Evolutionary conservation across 2,888 invertebrate genomes (phyloP), one percentile per base, ranked within the genome.

Genomic region (Megastigmus dorsalis): DNA sequence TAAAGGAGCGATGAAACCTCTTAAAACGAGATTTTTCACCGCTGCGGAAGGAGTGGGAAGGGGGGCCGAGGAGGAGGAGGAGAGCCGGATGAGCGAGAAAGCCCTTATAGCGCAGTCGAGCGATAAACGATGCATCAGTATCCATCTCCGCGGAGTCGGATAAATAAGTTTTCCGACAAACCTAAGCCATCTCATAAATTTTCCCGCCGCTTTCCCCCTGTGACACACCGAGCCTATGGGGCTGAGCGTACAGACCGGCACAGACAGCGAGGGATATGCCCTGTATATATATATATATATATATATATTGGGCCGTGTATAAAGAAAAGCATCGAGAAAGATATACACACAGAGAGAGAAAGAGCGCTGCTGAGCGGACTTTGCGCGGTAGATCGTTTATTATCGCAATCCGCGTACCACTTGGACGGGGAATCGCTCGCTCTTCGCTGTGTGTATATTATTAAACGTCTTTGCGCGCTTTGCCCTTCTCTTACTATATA

Each of bases 101-200:
- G 23, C 18, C 23, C 9, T 30, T 48, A 59, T 36, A 28, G 43
- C 38, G 65, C 67, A 60, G 45, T 54, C 65, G 57, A 65, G 74
- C 74, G 74, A 74, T 74, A 74, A 74, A 74, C 74, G 74, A 74
- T 74, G 74, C 74, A 50, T 74, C 74, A 68, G 74, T 74, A 74
- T 74, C 74, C 69, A 65, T 74, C 74, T 52, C 66, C 28, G 28
- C 38, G 57, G 63, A 69, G 69, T 65, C 67, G 74, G 63, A 74
- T 75, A 75, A 75, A 75, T 75, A 75, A 71, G 70, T 75, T 75
- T 75, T 65, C 71, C 74, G 71, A 67, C 67, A 68, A 67, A 63
- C 67, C 63, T 67, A 67, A 71, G 48, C 71, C 75, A 26, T 43
- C 75, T 71, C 75, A 71, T 75, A 75, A 75, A 75, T 75, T 75